phyloP scores from a whole-genome alignment of 2,888 invertebrate genomes.

The Pterostichus madidus region DNA sequence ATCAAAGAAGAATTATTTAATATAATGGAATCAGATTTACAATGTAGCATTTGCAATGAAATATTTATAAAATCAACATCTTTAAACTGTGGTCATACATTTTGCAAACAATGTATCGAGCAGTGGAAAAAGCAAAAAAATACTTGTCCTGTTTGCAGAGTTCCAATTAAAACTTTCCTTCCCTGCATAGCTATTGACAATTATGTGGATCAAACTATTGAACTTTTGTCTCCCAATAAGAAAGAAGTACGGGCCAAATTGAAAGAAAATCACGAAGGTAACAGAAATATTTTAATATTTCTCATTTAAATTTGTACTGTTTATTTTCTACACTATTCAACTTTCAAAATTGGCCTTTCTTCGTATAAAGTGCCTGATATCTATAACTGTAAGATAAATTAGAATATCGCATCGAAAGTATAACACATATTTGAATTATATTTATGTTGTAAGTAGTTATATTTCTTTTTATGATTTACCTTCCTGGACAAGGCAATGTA shows the following conservation, averaged over 20 bases:
- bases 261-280: conserved; percentile 72
- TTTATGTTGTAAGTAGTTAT: no score
- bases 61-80: conserved; percentile 85
- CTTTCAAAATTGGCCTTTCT: background rate
- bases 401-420: no score
- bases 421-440: no score
- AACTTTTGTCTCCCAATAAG: conserved; percentile 81
- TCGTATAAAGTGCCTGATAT: no score
- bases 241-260: conserved; percentile 79
- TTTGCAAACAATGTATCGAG: conserved; percentile 85
- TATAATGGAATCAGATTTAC: conserved; percentile 84
- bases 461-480: no score
- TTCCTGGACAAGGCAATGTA: no score
- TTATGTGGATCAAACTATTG: conserved; percentile 85
- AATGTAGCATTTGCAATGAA: conserved; percentile 88
- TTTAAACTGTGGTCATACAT: conserved; percentile 87
- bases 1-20: conserved; percentile 70
- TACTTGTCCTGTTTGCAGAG: conserved; percentile 86
- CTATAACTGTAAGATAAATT: no score
- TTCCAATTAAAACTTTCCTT: conserved; percentile 78
- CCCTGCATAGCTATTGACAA: conserved; percentile 85
- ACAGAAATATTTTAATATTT: background rate
- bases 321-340: background rate
- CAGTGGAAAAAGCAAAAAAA: conserved; percentile 85
- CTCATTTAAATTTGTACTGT: no score